These are phyloP conservation scores for Enteromius viviparus DNA, from an alignment of 2,797 vertebrate genomes.

Conservation along the genomic window DNA sequence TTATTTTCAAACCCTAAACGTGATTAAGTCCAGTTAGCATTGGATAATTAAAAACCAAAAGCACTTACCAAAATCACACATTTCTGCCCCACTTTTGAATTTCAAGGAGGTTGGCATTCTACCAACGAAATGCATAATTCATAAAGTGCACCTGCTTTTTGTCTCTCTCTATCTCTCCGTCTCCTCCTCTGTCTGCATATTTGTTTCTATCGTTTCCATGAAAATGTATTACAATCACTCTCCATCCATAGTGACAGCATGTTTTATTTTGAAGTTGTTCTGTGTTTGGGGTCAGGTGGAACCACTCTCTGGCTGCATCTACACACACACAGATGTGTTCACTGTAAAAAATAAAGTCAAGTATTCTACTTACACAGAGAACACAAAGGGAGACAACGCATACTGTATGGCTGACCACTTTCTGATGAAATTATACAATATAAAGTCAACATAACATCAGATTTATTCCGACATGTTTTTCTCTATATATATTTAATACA, in stretches of 20 bases:
- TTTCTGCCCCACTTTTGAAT: constrained; percentile 35
- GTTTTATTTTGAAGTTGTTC: constrained; percentile 35
- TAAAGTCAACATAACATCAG: too few relatives aligned
- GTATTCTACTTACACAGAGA: not conserved
- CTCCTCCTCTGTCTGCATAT: constrained; percentile 15
- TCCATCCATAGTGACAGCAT: constrained; percentile 16
- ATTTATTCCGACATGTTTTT: too few relatives aligned
- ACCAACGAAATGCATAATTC: constrained; percentile 46
- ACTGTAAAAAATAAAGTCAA: not conserved
- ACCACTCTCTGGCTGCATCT: not conserved
- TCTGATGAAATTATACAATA: not conserved
- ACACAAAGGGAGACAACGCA: not conserved
- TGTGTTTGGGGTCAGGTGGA: constrained; percentile 16
- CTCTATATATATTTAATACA: too few relatives aligned
- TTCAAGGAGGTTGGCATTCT: constrained; percentile 38
- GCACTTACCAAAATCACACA: constrained; percentile 22
- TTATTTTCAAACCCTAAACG: constrained; percentile 14
- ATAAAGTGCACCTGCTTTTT: constrained; percentile 31
- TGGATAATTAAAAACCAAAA: constrained; percentile 40
- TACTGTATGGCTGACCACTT: not conserved
- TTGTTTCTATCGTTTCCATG: constrained; percentile 17
- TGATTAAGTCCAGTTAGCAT: constrained; percentile 19
- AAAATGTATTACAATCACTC: constrained; percentile 35
- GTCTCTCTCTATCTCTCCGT: constrained; percentile 17
- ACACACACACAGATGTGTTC: not conserved